These are phyloP conservation scores for Xenops minutus DNA, from an alignment of 2,797 vertebrate genomes.

Conservation along the genomic window DNA sequence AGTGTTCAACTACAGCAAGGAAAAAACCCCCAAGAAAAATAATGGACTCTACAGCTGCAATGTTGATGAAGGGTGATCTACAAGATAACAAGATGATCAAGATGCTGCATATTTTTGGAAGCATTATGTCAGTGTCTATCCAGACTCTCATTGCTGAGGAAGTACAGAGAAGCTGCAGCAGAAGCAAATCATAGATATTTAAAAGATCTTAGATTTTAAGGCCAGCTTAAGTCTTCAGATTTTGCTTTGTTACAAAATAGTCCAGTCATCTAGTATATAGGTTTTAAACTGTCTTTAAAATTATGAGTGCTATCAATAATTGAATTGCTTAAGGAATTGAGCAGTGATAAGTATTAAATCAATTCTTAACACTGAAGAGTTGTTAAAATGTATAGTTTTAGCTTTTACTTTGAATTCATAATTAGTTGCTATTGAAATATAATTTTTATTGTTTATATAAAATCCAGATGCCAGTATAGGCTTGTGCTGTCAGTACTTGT, in stretches of 20 bases:
- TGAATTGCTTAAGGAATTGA: neutral
- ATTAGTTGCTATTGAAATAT: neutral
- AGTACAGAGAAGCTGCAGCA: neutral
- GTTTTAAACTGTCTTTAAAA: neutral
- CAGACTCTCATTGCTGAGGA: neutral
- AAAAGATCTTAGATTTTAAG: neutral
- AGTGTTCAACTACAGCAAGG: neutral
- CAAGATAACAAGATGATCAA: neutral
- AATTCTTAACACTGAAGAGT: neutral
- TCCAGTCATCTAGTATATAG: neutral
- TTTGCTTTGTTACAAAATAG: neutral
- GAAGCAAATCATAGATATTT: neutral
- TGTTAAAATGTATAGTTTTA: neutral
- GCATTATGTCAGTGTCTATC: neutral
- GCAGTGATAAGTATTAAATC: neutral
- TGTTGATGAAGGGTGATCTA: neutral
- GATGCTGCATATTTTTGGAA: neutral
- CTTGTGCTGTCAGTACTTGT: neutral
- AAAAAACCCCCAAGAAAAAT: neutral
- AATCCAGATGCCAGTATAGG: neutral
- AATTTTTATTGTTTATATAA: neutral
- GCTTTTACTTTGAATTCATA: neutral
- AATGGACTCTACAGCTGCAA: fast-evolving
- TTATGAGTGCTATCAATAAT: neutral
- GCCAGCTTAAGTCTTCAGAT: neutral